Evolutionary conservation across 2,113 vertebrate genomes (phyloP).

Genomic region (Elgaria multicarinata): DNA sequence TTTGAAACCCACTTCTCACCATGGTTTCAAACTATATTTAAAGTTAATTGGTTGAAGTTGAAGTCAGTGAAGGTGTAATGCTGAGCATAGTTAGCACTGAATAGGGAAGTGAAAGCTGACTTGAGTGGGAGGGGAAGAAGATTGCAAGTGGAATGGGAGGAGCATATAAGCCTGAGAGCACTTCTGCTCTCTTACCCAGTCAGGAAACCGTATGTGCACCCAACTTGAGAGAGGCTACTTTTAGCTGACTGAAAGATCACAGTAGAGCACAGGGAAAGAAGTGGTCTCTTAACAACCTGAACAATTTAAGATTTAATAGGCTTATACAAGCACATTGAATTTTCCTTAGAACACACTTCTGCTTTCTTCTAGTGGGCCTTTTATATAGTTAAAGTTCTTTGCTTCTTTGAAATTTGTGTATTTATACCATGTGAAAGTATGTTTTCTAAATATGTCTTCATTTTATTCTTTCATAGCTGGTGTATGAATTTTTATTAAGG

Average conservation of each 20-base stretch:
- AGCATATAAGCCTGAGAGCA: no score
- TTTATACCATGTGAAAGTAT: not conserved
- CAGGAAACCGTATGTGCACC: not conserved
- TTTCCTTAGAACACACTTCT: not conserved
- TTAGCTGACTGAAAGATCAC: not conserved
- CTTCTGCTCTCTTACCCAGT: not conserved
- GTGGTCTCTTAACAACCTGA: not conserved
- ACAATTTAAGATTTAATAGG: not conserved
- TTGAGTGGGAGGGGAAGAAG: not conserved
- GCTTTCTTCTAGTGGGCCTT: not conserved
- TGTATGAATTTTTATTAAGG: conserved; percentile 97
- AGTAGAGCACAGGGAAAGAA: not conserved
- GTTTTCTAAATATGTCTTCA: conserved; percentile 24
- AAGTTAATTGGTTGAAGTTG: not conserved
- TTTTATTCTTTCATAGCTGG: conserved; percentile 82
- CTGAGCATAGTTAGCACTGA: not conserved
- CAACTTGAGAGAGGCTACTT: not conserved
- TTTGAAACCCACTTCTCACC: not conserved
- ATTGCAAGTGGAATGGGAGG: not conserved
- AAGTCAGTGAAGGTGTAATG: not conserved
- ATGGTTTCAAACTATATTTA: not conserved
- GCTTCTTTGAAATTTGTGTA: not conserved
- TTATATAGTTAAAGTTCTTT: not conserved
- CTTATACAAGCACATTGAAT: not conserved
- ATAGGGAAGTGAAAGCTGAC: not conserved